These are phyloP conservation scores for Dinoponera quadriceps DNA, from an alignment of 1,140 invertebrate genomes.

Conservation along the genomic window DNA sequence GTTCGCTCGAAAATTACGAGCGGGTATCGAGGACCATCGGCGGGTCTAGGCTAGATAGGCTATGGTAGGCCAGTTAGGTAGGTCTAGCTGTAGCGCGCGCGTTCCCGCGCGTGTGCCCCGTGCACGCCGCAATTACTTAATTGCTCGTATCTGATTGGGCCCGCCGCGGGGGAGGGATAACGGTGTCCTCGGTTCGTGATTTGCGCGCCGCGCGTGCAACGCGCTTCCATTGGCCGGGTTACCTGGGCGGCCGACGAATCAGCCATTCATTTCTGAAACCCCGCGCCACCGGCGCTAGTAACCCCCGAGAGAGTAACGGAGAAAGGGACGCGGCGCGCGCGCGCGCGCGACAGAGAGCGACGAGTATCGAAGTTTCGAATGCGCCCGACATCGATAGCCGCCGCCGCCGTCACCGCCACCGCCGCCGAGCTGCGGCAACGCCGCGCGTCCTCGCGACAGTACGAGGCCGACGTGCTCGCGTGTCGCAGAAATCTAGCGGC, in stretches of 20 bases:
- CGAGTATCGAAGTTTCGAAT: slow-evolving; percentile 59
- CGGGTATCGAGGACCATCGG: slow-evolving; percentile 38
- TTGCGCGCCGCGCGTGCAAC: slow-evolving; percentile 45
- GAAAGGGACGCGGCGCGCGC: slow-evolving; percentile 4
- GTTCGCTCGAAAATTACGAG: slow-evolving; percentile 36
- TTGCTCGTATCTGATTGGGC: slow-evolving; percentile 69
- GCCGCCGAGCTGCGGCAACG: slow-evolving; percentile 40
- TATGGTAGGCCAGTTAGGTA: slow-evolving; percentile 13
- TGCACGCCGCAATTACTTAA: slow-evolving; percentile 67
- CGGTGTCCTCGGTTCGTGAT: slow-evolving; percentile 58
- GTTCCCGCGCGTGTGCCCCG: neutral
- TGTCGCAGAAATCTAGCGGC: slow-evolving; percentile 2
- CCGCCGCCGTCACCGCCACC: slow-evolving; percentile 5
- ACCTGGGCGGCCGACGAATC: slow-evolving; percentile 61
- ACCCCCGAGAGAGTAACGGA: slow-evolving; percentile 20
- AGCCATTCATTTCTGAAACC: slow-evolving; percentile 62
- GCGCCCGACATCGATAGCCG: slow-evolving; percentile 53
- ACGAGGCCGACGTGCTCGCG: slow-evolving; percentile 39
- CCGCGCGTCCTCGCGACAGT: slow-evolving; percentile 50
- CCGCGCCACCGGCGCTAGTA: slow-evolving; percentile 37
- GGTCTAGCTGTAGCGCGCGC: neutral
- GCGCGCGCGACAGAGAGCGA: neutral
- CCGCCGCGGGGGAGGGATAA: slow-evolving; percentile 8
- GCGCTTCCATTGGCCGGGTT: slow-evolving; percentile 58
- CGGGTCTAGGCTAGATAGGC: slow-evolving; percentile 28